phyloP scores from a whole-genome alignment of 2,113 vertebrate species.

The Taurulus bubalis region DNA sequence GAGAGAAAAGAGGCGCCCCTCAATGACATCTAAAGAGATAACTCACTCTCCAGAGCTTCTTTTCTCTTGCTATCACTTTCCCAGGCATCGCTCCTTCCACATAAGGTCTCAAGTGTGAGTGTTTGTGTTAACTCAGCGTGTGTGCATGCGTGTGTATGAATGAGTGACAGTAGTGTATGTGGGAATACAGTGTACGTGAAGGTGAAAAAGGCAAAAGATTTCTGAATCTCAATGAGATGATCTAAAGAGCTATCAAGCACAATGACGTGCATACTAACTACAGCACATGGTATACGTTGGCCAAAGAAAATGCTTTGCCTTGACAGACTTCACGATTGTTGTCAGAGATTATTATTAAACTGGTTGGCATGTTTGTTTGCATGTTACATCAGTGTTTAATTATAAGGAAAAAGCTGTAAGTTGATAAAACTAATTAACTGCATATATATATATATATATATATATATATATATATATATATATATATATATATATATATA shows the following conservation, averaged over 20 bases:
- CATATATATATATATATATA: too few species aligned
- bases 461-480: too few species aligned
- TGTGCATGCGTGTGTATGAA: constrained; percentile 30
- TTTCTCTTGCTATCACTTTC: constrained; percentile 81
- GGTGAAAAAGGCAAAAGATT: constrained; percentile 61
- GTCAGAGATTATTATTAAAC: constrained; percentile 2
- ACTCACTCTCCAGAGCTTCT: constrained; percentile 80
- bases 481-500: too few species aligned
- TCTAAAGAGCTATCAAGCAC: constrained; percentile 44
- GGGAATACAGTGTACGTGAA: constrained; percentile 54
- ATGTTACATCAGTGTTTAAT: constrained; percentile 7
- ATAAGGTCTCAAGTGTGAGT: constrained; percentile 67
- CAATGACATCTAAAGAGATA: constrained; percentile 83
- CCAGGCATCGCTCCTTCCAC: constrained; percentile 72
- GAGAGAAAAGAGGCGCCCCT: constrained; percentile 75
- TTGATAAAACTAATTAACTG: constrained; percentile 17
- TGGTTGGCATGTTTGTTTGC: constrained; percentile 7
- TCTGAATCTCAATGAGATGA: constrained; percentile 60
- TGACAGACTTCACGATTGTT: constrained; percentile 2
- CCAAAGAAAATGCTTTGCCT: constrained; percentile 2
- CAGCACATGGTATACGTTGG: constrained; percentile 1
- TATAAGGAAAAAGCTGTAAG: constrained; percentile 15
- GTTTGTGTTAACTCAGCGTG: constrained; percentile 36
- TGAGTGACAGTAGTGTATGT: constrained; percentile 63
- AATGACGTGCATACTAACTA: constrained; percentile 39